Percentiles rank a stretch among this genome's conserved stretches.
Evolutionary conservation across 2,888 invertebrate genomes (phyloP).

Genomic region (Phalangium opilio): DNA sequence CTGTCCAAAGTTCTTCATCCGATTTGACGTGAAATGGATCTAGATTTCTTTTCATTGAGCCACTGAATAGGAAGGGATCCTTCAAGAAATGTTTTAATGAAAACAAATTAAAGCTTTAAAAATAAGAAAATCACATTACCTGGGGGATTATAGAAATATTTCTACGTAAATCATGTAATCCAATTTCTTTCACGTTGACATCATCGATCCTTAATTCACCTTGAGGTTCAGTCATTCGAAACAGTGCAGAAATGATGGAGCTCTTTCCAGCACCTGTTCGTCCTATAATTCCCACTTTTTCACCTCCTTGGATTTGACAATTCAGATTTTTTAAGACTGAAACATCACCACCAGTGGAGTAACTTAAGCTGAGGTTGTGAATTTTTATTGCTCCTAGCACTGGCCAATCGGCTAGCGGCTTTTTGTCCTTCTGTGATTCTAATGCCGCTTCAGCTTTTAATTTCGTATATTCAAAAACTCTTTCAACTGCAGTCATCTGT

Average conservation of each 20-base stretch:
- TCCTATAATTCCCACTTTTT: slow-evolving; percentile 55
- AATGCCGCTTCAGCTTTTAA: slow-evolving; percentile 52
- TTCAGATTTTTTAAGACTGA: slow-evolving; percentile 47
- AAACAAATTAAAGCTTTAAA: background rate
- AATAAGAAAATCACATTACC: slow-evolving; percentile 1
- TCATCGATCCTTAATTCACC: slow-evolving; percentile 34
- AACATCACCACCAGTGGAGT: slow-evolving; percentile 46
- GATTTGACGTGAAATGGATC: slow-evolving; percentile 71
- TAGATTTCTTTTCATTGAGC: slow-evolving; percentile 69
- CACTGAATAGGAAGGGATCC: slow-evolving; percentile 74
- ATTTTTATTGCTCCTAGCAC: slow-evolving; percentile 25
- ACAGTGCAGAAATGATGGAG: slow-evolving; percentile 35
- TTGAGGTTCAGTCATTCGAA: slow-evolving; percentile 33
- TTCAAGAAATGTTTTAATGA: slow-evolving; percentile 11
- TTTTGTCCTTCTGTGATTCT: slow-evolving; percentile 35
- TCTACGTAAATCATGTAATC: slow-evolving; percentile 52
- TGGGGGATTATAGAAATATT: slow-evolving; percentile 85
- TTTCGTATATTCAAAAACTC: slow-evolving; percentile 59
- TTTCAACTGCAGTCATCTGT: slow-evolving; percentile 46
- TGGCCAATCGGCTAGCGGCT: slow-evolving; percentile 33
- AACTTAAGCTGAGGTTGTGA: slow-evolving; percentile 43
- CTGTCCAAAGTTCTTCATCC: slow-evolving; percentile 65
- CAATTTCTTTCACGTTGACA: slow-evolving; percentile 31
- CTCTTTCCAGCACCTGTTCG: slow-evolving; percentile 58
- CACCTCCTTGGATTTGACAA: slow-evolving; percentile 31